phyloP scores from a whole-genome alignment of 1,140 invertebrate genomes.

The Drosophila navojoa region DNA sequence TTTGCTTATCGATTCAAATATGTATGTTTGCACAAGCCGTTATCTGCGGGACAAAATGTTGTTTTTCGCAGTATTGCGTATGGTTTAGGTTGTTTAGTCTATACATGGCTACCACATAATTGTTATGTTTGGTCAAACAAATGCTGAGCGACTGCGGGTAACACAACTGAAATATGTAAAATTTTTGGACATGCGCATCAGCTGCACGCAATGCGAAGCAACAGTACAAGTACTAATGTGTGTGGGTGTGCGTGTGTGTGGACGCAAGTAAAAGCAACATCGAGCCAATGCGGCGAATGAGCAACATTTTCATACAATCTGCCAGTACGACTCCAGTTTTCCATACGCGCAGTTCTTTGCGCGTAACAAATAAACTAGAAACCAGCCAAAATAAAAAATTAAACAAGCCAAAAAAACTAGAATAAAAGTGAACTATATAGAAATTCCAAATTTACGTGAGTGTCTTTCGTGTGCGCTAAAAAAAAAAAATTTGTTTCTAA shows the following conservation, averaged over 20 bases:
- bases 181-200: constrained; percentile 66
- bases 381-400: constrained; percentile 15
- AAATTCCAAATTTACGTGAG: constrained; percentile 44
- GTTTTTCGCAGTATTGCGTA: constrained; percentile 15
- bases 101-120: background rate
- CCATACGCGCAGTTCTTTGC: constrained; percentile 68
- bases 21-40: constrained; percentile 5
- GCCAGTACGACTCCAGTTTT: constrained; percentile 75
- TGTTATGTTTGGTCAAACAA: constrained; percentile 24
- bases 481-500: constrained; percentile 53
- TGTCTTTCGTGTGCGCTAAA: constrained; percentile 23
- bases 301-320: constrained; percentile 54
- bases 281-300: constrained; percentile 71
- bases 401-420: constrained; percentile 12
- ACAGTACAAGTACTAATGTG: constrained; percentile 63
- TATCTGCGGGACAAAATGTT: constrained; percentile 8
- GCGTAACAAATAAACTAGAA: constrained; percentile 6
- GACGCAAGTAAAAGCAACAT: constrained; percentile 44
- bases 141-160: constrained; percentile 36
- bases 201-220: constrained; percentile 57
- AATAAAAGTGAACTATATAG: constrained; percentile 29
- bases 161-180: constrained; percentile 28
- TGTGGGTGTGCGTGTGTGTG: constrained; percentile 6
- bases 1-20: constrained; percentile 1
- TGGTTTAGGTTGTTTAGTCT: background rate